Percentiles rank a stretch among this genome's conserved stretches.
These are phyloP conservation scores for Malacosoma neustria DNA, from an alignment of 2,888 invertebrate genomes.

Conservation along the genomic window DNA sequence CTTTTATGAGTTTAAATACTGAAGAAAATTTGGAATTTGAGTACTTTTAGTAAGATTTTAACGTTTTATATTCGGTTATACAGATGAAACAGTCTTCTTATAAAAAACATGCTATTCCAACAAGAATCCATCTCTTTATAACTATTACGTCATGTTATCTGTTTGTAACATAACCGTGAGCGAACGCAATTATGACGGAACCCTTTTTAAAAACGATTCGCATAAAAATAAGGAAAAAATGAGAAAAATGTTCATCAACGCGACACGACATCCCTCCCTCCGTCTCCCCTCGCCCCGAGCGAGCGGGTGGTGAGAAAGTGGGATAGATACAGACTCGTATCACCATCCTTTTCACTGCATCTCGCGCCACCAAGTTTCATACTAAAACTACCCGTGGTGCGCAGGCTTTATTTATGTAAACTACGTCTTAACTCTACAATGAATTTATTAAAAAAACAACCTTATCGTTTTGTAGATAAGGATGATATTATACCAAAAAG, in stretches of 20 bases:
- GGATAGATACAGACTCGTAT: conserved; percentile 28
- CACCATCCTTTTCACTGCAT: conserved; percentile 47
- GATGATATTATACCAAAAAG: conserved; percentile 5
- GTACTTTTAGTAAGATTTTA: too few relatives aligned
- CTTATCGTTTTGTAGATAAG: conserved; percentile 1
- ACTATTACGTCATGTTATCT: conserved; percentile 34
- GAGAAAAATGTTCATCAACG: conserved; percentile 75
- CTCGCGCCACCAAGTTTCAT: conserved; percentile 67
- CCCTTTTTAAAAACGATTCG: conserved; percentile 74
- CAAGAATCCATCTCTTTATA: too few relatives aligned
- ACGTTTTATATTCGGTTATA: too few relatives aligned
- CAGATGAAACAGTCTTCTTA: too few relatives aligned
- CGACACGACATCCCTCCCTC: conserved; percentile 53
- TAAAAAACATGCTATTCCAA: too few relatives aligned
- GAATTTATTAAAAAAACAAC: conserved; percentile 11
- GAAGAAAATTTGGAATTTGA: too few relatives aligned
- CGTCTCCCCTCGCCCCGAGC: conserved; percentile 39
- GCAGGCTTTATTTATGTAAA: conserved; percentile 27
- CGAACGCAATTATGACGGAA: conserved; percentile 71
- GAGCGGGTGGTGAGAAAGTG: conserved; percentile 55
- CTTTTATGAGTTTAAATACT: too few relatives aligned
- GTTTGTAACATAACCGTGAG: conserved; percentile 58
- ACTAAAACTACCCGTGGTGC: conserved; percentile 71
- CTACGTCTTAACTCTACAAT: conserved; percentile 22
- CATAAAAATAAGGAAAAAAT: conserved; percentile 70